Percentiles rank a stretch among this genome's conserved stretches.
Evolutionary conservation across 2,113 vertebrate genomes (phyloP).

Genomic region (Capra hircus): DNA sequence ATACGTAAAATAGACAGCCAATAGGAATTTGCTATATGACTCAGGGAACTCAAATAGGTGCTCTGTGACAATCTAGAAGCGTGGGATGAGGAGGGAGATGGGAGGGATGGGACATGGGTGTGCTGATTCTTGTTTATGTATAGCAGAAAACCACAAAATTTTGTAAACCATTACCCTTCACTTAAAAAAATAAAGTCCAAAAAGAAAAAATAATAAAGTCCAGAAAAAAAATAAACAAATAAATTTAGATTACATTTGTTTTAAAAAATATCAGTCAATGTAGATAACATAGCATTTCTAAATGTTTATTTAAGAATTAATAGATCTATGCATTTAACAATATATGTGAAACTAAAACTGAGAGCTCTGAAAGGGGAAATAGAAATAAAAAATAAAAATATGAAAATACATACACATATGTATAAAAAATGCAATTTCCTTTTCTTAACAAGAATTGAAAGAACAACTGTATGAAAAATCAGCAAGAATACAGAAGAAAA

Average conservation of each 20-base stretch:
- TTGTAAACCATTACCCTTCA: not conserved
- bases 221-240: fast-evolving
- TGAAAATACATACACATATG: not conserved
- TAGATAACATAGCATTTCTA: not conserved
- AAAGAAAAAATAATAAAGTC: fast-evolving
- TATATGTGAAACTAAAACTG: not conserved
- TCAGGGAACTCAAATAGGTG: not conserved
- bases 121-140: not conserved
- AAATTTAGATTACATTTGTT: not conserved
- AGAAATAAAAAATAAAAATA: not conserved
- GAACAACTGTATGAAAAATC: not conserved
- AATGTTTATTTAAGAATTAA: not conserved
- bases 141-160: not conserved
- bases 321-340: not conserved
- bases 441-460: not conserved
- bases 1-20: not conserved
- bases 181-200: not conserved
- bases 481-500: not conserved
- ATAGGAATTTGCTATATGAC: not conserved
- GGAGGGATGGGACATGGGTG: fast-evolving
- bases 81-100: not conserved
- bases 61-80: not conserved
- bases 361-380: not conserved
- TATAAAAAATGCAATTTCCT: not conserved
- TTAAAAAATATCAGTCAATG: not conserved